Base-by-base conservation (phyloP, 2,888 invertebrate genomes). In the Ryuthela nishihirai region DNA sequence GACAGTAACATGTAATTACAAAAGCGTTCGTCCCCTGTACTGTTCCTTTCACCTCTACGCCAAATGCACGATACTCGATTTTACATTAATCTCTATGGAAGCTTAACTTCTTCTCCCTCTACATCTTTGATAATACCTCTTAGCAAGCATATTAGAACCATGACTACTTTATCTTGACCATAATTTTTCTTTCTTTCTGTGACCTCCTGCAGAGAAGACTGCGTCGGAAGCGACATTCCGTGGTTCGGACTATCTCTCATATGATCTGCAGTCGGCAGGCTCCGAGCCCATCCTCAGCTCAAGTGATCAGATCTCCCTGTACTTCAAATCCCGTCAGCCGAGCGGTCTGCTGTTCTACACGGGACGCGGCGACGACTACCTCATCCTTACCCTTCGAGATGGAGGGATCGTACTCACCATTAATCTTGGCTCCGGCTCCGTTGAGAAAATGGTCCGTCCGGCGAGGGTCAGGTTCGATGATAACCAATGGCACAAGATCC, bases 401-500 rank as follows among this genome's bases (percentile, higher is more conserved):
- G 94, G 94, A 0, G 89, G 88, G 3, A 84, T 92, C 7, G 85
- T 87, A 26, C 80, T 94, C 44, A 87, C 88, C 38, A 90, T 94
- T 85, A 90, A 90, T 2, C 79, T 95, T 21, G 89, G 93, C 5
- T 72, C 73, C 12, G 74, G 73, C 6, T 65, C 70, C 1, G 69
- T 72, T 26, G 69, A 70, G 36, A 69, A 67, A 2, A 88, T 54
- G 72, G 88, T 92, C 69, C 89, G 86, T 72, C 91, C 92, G 0
- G 83, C 87, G 42, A 85, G 85, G 75, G 85, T 92, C 24, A 82
- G 92, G 44, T 93, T 95, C 74, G 93, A 95, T 73, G 95, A 95
- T 76, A 92, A 94, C 76, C 89, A 91, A 73, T 95, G 94, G 94
- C 95, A 95, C 75, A 89, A 88, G 75, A 84, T 95, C 50, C 85